These are phyloP conservation scores for Lepidocyrtoides sp. DNA, from an alignment of 2,888 invertebrate species.

Conservation along the genomic window DNA sequence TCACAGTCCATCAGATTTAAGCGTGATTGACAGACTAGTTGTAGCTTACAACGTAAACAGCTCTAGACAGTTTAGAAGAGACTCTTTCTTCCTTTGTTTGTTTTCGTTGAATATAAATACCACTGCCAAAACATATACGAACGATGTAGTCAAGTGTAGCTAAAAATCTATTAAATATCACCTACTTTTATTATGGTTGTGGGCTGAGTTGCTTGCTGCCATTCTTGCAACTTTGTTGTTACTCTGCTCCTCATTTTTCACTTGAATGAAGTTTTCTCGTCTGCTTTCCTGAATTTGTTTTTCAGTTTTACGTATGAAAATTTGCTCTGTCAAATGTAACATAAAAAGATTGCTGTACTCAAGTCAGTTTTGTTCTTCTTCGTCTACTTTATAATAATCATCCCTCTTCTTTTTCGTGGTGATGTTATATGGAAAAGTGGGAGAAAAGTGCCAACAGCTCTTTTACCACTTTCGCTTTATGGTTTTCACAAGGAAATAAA, in stretches of 20 bases:
- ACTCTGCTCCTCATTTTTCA: constrained; percentile 47
- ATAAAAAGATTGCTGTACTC: constrained; percentile 50
- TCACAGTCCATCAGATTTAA: constrained; percentile 80
- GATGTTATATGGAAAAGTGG: constrained; percentile 5
- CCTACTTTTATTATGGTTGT: constrained; percentile 8
- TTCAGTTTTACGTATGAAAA: constrained; percentile 21
- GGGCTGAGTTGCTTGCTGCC: too few species aligned
- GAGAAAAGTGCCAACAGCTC: constrained; percentile 74
- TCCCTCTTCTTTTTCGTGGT: background rate
- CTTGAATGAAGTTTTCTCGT: constrained; percentile 61
- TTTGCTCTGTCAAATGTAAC: constrained; percentile 41
- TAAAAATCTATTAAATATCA: constrained; percentile 5
- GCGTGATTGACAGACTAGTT: constrained; percentile 75
- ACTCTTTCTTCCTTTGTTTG: constrained; percentile 16
- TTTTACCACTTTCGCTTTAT: constrained; percentile 78
- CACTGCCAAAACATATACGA: too few species aligned
- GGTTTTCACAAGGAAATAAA: constrained; percentile 78
- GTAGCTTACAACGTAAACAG: constrained; percentile 24
- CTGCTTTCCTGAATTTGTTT: constrained; percentile 52
- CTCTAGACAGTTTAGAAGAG: constrained; percentile 28
- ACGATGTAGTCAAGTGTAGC: background rate
- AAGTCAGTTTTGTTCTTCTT: constrained; percentile 47
- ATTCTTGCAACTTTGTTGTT: background rate
- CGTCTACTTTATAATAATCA: constrained; percentile 28
- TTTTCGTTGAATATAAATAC: background rate